These are phyloP conservation scores for Pan paniscus DNA, from an alignment of 2,113 vertebrate species.

Conservation along the genomic window DNA sequence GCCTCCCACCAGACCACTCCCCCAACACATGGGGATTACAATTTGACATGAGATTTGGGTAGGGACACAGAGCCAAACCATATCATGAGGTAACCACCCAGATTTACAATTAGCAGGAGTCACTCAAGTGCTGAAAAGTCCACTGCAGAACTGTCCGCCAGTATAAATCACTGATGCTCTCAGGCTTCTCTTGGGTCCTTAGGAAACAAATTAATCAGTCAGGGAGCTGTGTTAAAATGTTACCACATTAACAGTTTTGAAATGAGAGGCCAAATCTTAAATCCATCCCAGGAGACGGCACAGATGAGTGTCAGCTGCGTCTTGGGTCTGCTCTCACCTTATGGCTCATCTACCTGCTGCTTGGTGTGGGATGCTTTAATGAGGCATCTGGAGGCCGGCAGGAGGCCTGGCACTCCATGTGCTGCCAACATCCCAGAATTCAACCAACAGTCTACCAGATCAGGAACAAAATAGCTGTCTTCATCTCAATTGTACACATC, in stretches of 20 bases:
- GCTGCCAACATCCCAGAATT: neutral
- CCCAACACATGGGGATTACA: too few species aligned
- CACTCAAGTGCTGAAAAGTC: neutral
- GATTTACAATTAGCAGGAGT: conserved; percentile 17
- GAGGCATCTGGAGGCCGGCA: neutral
- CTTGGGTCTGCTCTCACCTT: neutral
- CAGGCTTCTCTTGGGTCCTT: neutral
- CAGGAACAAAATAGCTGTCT: neutral
- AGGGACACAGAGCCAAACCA: too few species aligned
- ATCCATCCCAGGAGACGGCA: neutral
- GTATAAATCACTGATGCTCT: neutral
- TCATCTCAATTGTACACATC: neutral
- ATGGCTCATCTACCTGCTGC: neutral
- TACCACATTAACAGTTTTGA: conserved; percentile 26
- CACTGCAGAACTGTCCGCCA: accelerated
- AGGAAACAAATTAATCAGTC: conserved; percentile 48
- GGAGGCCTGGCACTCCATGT: neutral
- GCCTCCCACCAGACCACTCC: too few species aligned
- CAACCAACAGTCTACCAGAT: neutral
- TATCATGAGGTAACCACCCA: neutral
- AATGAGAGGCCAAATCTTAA: neutral
- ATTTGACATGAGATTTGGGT: too few species aligned
- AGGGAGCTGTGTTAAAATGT: conserved; percentile 15
- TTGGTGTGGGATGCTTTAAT: neutral
- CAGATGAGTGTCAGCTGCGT: neutral